These are phyloP conservation scores for Alca torda DNA, from an alignment of 2,797 vertebrate species.

Conservation along the genomic window DNA sequence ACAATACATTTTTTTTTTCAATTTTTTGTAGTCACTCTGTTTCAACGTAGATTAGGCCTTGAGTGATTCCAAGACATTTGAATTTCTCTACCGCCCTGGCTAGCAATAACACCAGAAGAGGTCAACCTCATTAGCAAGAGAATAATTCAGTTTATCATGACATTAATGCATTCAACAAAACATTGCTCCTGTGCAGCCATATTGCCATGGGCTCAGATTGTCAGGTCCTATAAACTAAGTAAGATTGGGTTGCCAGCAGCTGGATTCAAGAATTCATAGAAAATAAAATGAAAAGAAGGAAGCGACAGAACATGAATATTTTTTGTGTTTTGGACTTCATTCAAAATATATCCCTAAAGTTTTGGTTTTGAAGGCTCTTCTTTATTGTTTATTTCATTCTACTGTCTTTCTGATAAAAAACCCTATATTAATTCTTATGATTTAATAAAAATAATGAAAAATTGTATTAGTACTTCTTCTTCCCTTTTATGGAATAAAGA, in stretches of 20 bases:
- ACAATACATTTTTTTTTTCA: not conserved
- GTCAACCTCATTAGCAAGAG: not conserved
- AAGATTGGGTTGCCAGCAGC: not conserved
- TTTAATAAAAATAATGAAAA: not conserved
- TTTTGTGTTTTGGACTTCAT: not conserved
- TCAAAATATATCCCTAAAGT: not conserved
- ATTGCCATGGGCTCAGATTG: not conserved
- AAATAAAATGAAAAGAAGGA: not conserved
- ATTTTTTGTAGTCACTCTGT: not conserved
- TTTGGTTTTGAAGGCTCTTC: not conserved
- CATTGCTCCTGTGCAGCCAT: conserved; percentile 3
- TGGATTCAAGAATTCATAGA: not conserved
- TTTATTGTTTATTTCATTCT: not conserved
- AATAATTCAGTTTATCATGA: conserved; percentile 18
- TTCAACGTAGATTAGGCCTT: not conserved
- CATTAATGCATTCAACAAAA: conserved; percentile 28
- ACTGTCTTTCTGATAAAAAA: not conserved
- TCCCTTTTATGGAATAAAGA: not conserved
- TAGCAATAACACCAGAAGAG: not conserved
- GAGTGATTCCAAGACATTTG: not conserved
- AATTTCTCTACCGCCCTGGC: not conserved
- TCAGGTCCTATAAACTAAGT: conserved; percentile 1
- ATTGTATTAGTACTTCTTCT: not conserved
- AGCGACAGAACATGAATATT: not conserved
- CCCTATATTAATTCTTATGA: fast-evolving